Conservation (phyloP, 2,113 vertebrate species). For the Burhinus bistriatus region DNA sequence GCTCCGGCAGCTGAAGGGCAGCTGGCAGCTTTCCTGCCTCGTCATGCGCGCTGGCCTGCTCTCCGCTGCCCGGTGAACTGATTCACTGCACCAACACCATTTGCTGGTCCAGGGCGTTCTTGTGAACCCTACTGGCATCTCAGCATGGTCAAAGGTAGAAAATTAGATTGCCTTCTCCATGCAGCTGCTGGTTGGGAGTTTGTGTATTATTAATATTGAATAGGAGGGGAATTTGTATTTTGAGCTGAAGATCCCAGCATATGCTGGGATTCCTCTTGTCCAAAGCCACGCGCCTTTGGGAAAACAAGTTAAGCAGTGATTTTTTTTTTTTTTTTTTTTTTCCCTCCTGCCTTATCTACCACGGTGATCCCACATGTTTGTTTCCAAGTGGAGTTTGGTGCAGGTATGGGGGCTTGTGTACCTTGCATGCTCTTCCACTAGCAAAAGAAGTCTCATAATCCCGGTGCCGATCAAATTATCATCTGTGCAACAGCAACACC, state of each 20-base stretch:
- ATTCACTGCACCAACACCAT: background rate
- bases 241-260: background rate
- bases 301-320: background rate
- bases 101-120: background rate
- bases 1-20: background rate
- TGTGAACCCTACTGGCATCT: background rate
- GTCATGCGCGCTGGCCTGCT: background rate
- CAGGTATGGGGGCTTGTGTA: accelerated
- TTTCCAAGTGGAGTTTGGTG: background rate
- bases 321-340: background rate
- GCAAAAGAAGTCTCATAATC: background rate
- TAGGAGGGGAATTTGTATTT: accelerated
- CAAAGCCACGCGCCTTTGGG: accelerated
- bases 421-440: accelerated
- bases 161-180: background rate
- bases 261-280: background rate
- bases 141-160: background rate
- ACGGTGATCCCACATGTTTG: background rate
- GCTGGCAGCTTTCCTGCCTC: slow-evolving; percentile 22
- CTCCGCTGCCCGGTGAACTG: background rate
- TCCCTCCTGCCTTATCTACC: background rate
- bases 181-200: background rate
- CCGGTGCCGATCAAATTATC: background rate
- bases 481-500: background rate
- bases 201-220: accelerated